These are phyloP conservation scores for Pandemis corylana DNA, from an alignment of 2,888 invertebrate species.

Conservation along the genomic window DNA sequence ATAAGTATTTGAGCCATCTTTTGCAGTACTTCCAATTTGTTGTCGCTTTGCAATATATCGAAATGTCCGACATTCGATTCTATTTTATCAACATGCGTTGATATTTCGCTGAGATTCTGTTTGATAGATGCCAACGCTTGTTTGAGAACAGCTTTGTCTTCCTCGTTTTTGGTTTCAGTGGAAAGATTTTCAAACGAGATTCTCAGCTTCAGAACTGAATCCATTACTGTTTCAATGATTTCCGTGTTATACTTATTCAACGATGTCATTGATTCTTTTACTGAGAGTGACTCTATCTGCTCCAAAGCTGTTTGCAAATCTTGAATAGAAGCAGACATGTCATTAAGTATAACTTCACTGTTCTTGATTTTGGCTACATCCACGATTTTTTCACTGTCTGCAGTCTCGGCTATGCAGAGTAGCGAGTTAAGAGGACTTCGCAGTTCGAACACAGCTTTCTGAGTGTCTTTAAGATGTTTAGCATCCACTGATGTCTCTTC, in stretches of 20 bases:
- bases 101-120: conserved; percentile 68
- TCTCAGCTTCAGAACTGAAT: conserved; percentile 86
- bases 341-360: conserved; percentile 70
- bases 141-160: conserved; percentile 63
- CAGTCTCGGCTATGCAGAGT: conserved; percentile 66
- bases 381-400: conserved; percentile 58
- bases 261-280: conserved; percentile 77
- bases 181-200: conserved; percentile 83
- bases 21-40: conserved; percentile 74
- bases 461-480: conserved; percentile 73
- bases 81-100: conserved; percentile 60
- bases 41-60: conserved; percentile 74
- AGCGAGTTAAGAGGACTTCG: conserved; percentile 70
- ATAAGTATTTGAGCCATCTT: conserved; percentile 79
- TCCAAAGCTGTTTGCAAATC: conserved; percentile 78
- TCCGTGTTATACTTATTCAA: conserved; percentile 82
- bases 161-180: conserved; percentile 57
- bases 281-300: conserved; percentile 79
- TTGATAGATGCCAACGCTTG: conserved; percentile 64
- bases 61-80: conserved; percentile 69
- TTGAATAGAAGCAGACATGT: conserved; percentile 79
- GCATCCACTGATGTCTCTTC: conserved; percentile 64
- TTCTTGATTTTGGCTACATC: conserved; percentile 58
- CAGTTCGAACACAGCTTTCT: conserved; percentile 74
- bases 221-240: conserved; percentile 86